phyloP scores from a whole-genome alignment of 2,797 vertebrate species.

The Eremophila alpestris region DNA sequence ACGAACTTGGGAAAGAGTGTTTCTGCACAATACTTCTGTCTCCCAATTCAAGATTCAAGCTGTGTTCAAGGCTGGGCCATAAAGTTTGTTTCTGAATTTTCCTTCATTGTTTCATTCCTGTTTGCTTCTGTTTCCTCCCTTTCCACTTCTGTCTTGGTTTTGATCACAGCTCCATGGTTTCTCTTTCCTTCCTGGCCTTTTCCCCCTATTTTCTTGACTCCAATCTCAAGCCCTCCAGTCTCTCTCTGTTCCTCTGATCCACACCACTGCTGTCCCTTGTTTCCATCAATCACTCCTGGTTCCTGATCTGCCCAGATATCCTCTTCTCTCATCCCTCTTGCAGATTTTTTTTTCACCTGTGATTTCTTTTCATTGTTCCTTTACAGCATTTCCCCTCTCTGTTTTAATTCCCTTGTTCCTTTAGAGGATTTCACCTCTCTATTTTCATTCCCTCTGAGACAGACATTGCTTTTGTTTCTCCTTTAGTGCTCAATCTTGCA shows the following conservation, averaged over 20 bases:
- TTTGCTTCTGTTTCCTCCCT: slow-evolving; percentile 29
- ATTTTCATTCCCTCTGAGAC: not conserved
- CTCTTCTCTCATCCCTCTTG: not conserved
- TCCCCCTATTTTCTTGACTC: not conserved
- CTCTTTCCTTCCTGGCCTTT: slow-evolving; percentile 36
- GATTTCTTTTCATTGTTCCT: not conserved
- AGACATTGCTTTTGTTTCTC: not conserved
- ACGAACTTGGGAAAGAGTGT: not conserved
- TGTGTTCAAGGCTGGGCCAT: not conserved
- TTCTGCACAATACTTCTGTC: not conserved
- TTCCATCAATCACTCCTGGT: not conserved
- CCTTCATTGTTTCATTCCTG: slow-evolving; percentile 22
- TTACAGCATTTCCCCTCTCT: not conserved
- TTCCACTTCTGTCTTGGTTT: slow-evolving; percentile 4
- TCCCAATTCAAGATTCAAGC: not conserved
- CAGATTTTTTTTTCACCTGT: not conserved
- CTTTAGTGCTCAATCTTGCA: not conserved
- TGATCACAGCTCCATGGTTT: slow-evolving; percentile 9
- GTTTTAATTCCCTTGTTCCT: not conserved
- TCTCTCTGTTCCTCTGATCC: not conserved
- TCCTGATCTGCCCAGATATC: not conserved
- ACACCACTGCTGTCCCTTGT: not conserved
- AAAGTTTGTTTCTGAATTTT: slow-evolving; percentile 18
- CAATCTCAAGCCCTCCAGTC: not conserved
- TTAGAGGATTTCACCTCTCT: not conserved